Percentiles rank a stretch among this genome's conserved stretches.
phyloP scores from a whole-genome alignment of 2,113 vertebrate genomes.

The Ancistrus triradiatus region DNA sequence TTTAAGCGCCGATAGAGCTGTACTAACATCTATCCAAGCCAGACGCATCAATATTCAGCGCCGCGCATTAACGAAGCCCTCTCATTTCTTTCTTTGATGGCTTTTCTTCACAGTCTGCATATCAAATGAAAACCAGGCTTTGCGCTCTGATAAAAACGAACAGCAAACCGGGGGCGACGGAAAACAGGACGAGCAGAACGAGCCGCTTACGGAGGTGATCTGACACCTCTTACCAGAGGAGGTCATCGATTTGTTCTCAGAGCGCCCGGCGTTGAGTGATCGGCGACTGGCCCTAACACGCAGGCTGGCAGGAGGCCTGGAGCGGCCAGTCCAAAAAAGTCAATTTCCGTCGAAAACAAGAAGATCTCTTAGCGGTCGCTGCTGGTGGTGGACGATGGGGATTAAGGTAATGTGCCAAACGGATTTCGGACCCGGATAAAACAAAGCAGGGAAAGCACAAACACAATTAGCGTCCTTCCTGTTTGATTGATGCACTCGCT shows the following conservation, averaged over 20 bases:
- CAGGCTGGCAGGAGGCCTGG: background rate
- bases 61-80: background rate
- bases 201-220: conserved; percentile 1
- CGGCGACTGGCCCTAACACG: background rate
- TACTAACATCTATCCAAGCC: no score
- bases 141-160: background rate
- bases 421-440: conserved; percentile 18
- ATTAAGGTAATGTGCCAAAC: conserved; percentile 1
- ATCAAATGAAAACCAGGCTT: background rate
- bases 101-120: background rate
- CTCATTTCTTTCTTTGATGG: background rate
- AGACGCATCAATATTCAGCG: no score
- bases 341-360: conserved; percentile 23
- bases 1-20: no score
- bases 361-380: background rate
- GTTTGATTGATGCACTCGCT: no score
- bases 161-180: background rate
- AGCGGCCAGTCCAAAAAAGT: no score
- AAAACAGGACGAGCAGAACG: background rate
- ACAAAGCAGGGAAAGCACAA: no score
- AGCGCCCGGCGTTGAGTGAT: conserved; percentile 22
- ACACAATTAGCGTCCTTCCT: background rate
- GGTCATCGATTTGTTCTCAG: conserved; percentile 29
- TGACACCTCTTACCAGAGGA: background rate
- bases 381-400: conserved; percentile 5